Percentiles rank a stretch among this genome's conserved stretches.
These are phyloP conservation scores for Torymus tubicola DNA, from an alignment of 2,888 invertebrate species.

Conservation along the genomic window DNA sequence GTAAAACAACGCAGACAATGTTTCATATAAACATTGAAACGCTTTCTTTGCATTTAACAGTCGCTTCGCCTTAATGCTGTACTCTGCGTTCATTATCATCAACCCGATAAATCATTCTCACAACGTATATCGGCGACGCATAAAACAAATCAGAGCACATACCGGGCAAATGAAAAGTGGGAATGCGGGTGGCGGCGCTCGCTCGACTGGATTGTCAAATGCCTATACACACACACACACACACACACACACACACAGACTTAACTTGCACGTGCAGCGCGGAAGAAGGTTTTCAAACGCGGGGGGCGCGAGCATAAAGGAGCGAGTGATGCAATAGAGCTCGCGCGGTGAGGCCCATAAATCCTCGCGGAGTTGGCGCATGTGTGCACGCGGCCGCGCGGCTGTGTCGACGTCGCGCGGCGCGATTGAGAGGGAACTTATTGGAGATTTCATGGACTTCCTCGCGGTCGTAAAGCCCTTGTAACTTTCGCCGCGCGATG, in stretches of 20 bases:
- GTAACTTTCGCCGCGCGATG: background rate
- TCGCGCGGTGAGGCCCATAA: conserved; percentile 3
- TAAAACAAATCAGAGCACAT: too few species aligned
- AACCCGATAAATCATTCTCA: too few species aligned
- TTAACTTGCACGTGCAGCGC: conserved; percentile 5
- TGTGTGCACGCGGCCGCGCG: background rate
- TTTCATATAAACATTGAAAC: too few species aligned
- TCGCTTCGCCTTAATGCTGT: too few species aligned
- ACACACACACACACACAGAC: too few species aligned
- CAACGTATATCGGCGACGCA: too few species aligned
- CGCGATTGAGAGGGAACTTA: conserved; percentile 9
- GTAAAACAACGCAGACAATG: too few species aligned
- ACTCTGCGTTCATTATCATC: too few species aligned
- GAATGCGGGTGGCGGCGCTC: conserved; percentile 19
- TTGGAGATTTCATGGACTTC: conserved; percentile 24
- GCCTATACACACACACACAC: background rate
- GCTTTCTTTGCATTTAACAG: too few species aligned
- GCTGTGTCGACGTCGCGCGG: conserved; percentile 1
- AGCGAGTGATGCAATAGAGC: conserved; percentile 31
- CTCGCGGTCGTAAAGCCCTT: background rate
- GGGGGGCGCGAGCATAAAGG: conserved; percentile 17
- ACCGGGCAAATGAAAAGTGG: background rate
- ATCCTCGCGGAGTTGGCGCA: conserved; percentile 1
- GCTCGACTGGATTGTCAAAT: conserved; percentile 49
- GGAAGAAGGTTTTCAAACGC: conserved; percentile 30